Evolutionary conservation across 35 echinoderm and acorn worm species (phyloP), one percentile per base, ranked within the genome.

Genomic region (Holothuria glaberrima): DNA sequence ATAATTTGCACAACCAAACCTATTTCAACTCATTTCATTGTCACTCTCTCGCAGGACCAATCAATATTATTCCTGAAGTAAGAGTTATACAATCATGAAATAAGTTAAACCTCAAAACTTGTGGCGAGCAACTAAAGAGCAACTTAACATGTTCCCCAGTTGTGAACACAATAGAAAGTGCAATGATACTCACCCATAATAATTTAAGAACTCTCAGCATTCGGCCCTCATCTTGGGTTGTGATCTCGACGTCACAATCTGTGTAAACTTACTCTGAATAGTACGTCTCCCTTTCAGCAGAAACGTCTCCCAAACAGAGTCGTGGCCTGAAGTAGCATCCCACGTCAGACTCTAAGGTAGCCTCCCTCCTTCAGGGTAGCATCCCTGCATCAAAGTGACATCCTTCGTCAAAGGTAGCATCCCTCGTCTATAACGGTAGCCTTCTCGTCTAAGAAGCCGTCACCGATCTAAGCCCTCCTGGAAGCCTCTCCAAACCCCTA

Each of bases 111-210:
- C 0, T 69, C 21, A 69, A 69, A 69, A n/a, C 66, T 25, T 25
- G 25, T 69, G 66, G 66, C 24, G 66, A 69, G 66, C 66, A 69
- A 69, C 20, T 27, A 27, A 69, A 69, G 66, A 69, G 66, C n/a
- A 69, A 69, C 66, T 69, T 69, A 25, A 33, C 16, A 69, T 7
- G 66, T 69, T 69, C 66, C 66, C 66, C 22, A 25, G 24, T 26
- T 69, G 66, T 69, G 66, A 69, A 69, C 66, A 69, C 66, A 69
- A 69, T 69, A 22, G 25, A 69, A 24, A 69, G 66, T 69, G 66
- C 17, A 69, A 69, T 69, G 21, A 26, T 69, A 69, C 66, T 69
- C 66, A 69, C 66, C 66, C 66, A 69, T 30, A 69, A 25, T 12
- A 7, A 25, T 69, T 1, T 12, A 65, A 65, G 7, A 19, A 4